A percentile compares a stretch with the other conserved stretches of the same genome.
phyloP scores from a whole-genome alignment of 1,140 invertebrate species.

The Zaprionus nigranus region DNA sequence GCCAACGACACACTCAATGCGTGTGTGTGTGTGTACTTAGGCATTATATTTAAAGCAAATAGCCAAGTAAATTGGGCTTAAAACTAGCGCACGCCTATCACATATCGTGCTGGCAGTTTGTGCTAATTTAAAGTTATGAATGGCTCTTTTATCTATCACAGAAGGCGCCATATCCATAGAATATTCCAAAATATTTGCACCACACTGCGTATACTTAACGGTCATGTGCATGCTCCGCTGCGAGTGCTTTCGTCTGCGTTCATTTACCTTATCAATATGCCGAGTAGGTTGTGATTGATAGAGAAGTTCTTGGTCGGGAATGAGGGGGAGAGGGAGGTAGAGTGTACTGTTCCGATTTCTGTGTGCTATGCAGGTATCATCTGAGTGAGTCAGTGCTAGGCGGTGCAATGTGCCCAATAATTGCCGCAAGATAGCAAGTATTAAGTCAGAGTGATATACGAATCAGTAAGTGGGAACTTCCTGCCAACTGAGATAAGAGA shows the following conservation, averaged over 20 bases:
- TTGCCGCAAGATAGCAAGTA: conserved; percentile 10
- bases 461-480: conserved; percentile 5
- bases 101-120: conserved; percentile 33
- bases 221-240: not conserved
- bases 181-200: conserved; percentile 1
- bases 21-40: not conserved
- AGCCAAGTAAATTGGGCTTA: conserved; percentile 18
- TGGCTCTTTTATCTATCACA: conserved; percentile 3
- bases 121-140: conserved; percentile 34
- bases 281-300: conserved; percentile 37
- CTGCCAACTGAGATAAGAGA: not conserved
- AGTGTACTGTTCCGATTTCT: not conserved
- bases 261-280: conserved; percentile 42
- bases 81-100: conserved; percentile 16
- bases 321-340: not conserved
- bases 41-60: conserved; percentile 14
- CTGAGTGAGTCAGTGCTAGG: conserved; percentile 25
- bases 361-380: not conserved
- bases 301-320: not conserved
- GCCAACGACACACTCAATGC: not conserved
- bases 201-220: conserved; percentile 60
- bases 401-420: conserved; percentile 35
- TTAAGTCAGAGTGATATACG: not conserved
- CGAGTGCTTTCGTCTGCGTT: not conserved
- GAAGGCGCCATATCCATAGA: not conserved